Percentiles rank a stretch among this genome's conserved stretches.
These are phyloP conservation scores for Boloria selene DNA, from an alignment of 2,888 invertebrate species.

Conservation along the genomic window DNA sequence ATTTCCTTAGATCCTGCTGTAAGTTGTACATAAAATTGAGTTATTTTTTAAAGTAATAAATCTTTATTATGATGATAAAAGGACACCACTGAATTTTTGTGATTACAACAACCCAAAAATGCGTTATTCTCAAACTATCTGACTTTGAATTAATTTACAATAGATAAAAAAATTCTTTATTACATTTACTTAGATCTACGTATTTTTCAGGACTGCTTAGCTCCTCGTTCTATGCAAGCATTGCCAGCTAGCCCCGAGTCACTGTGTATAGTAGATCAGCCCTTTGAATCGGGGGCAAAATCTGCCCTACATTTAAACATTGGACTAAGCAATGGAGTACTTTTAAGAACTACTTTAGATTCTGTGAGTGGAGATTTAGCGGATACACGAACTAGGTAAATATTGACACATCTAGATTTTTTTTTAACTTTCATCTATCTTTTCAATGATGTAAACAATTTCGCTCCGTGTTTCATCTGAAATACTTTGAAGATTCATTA, in stretches of 20 bases:
- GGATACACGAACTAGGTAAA: slow-evolving; percentile 94
- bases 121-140: slow-evolving; percentile 76
- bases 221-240: slow-evolving; percentile 97
- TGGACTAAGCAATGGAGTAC: slow-evolving; percentile 97
- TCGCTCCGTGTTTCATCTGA: slow-evolving; percentile 85
- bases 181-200: slow-evolving; percentile 9
- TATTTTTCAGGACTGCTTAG: slow-evolving; percentile 90
- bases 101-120: slow-evolving; percentile 78
- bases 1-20: slow-evolving; percentile 97
- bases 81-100: slow-evolving; percentile 79
- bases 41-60: slow-evolving; percentile 6
- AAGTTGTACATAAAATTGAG: slow-evolving; percentile 52
- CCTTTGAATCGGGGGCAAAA: slow-evolving; percentile 86
- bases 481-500: slow-evolving; percentile 79
- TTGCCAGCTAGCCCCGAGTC: slow-evolving; percentile 98
- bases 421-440: neutral
- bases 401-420: neutral
- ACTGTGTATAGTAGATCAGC: slow-evolving; percentile 95
- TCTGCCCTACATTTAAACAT: slow-evolving; percentile 95
- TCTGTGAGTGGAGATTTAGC: slow-evolving; percentile 97
- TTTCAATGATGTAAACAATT: slow-evolving; percentile 68
- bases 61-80: slow-evolving; percentile 71
- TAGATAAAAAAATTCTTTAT: neutral
- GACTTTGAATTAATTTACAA: slow-evolving; percentile 44
- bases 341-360: slow-evolving; percentile 96